phyloP scores from a whole-genome alignment of 2,797 vertebrate species.

The Antrozous pallidus region DNA sequence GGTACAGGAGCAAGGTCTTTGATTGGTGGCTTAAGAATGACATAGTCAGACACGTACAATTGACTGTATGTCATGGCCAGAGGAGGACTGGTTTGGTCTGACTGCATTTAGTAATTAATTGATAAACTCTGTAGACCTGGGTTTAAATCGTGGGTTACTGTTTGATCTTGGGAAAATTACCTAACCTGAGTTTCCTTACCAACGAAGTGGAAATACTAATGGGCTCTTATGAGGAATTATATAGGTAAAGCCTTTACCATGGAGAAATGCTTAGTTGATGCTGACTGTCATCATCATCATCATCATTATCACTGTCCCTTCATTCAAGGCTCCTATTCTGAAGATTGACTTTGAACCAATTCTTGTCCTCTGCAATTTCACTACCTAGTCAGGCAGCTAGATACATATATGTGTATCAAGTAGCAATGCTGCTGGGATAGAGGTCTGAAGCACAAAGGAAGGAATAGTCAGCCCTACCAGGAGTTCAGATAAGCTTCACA shows the following conservation, averaged over 20 bases:
- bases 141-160: background rate
- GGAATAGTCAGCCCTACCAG: background rate
- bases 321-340: background rate
- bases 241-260: background rate
- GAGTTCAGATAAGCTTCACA: background rate
- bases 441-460: background rate
- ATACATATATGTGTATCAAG: background rate
- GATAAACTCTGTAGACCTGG: background rate
- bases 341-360: background rate
- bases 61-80: background rate
- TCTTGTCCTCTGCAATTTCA: background rate
- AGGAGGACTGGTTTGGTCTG: background rate
- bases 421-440: background rate
- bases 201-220: constrained; percentile 5
- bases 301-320: background rate
- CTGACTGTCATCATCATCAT: background rate
- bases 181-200: background rate
- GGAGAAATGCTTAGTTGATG: background rate
- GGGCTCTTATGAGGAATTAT: background rate
- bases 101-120: background rate
- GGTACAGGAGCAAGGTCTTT: background rate
- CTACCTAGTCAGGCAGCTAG: background rate
- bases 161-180: background rate
- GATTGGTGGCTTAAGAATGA: background rate
- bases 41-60: background rate